These are phyloP conservation scores for Eueides isabella DNA, from an alignment of 1,140 invertebrate genomes.

Conservation along the genomic window DNA sequence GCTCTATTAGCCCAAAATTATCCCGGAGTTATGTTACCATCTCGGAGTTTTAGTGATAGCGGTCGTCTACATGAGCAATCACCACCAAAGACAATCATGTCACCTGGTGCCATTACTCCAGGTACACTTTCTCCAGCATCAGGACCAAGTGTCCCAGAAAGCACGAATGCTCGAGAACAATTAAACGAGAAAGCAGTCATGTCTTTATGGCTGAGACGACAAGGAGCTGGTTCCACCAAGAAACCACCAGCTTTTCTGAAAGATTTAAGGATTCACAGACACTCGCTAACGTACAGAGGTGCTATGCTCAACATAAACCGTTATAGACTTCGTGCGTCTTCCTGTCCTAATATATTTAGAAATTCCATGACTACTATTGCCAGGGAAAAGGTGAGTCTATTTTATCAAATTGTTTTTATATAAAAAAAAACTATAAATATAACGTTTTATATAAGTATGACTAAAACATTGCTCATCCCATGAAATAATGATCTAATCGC, in stretches of 20 bases:
- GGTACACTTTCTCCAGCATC: conserved; percentile 54
- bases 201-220: conserved; percentile 83
- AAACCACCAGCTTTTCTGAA: conserved; percentile 86
- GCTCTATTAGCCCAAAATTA: conserved; percentile 88
- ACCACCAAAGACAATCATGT: conserved; percentile 66
- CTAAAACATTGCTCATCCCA: not conserved
- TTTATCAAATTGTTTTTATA: too few relatives aligned
- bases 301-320: conserved; percentile 93
- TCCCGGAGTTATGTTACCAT: conserved; percentile 87
- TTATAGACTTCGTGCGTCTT: conserved; percentile 91
- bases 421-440: too few relatives aligned
- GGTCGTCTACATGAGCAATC: conserved; percentile 82
- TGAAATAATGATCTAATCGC: not conserved
- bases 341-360: conserved; percentile 93
- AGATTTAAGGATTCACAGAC: conserved; percentile 87
- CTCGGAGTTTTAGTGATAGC: conserved; percentile 88
- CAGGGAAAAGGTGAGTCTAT: conserved; percentile 86
- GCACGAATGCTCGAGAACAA: conserved; percentile 46
- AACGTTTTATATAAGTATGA: not conserved
- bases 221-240: conserved; percentile 75
- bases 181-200: conserved; percentile 78
- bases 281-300: conserved; percentile 91
- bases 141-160: conserved; percentile 47
- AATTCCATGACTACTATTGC: conserved; percentile 94
- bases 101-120: conserved; percentile 54